Evolutionary conservation across 2,113 vertebrate species (phyloP).

Genomic region (Athene noctua): DNA sequence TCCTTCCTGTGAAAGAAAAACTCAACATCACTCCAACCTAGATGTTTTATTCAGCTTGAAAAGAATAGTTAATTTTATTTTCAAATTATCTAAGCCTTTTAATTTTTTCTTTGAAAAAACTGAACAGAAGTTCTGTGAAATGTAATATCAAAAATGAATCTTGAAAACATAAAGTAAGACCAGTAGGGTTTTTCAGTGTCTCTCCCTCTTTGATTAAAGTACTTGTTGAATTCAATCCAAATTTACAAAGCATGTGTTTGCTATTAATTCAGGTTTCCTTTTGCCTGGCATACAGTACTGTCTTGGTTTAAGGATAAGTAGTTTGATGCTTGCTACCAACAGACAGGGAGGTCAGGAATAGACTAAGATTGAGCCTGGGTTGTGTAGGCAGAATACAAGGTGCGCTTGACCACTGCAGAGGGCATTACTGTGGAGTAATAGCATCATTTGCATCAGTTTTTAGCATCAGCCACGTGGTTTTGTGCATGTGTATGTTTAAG

Average conservation of each 20-base stretch:
- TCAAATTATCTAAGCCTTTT: background rate
- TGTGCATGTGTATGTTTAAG: background rate
- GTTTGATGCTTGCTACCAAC: background rate
- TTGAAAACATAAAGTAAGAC: background rate
- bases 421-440: background rate
- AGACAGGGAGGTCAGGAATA: background rate
- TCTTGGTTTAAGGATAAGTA: background rate
- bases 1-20: background rate
- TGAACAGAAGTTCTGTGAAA: background rate
- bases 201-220: background rate
- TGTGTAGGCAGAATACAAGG: background rate
- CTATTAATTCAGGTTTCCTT: background rate
- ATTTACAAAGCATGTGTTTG: background rate
- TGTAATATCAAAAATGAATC: background rate
- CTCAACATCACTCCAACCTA: background rate
- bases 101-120: background rate
- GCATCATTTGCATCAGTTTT: background rate
- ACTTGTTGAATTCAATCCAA: background rate
- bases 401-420: background rate
- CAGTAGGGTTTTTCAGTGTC: background rate
- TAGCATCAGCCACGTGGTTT: background rate
- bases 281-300: background rate
- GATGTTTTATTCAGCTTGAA: background rate
- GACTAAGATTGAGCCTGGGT: background rate
- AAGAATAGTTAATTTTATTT: background rate